Conservation (phyloP, 92 coral and sea anemone species). For the Chrysogorgia sp. region DNA sequence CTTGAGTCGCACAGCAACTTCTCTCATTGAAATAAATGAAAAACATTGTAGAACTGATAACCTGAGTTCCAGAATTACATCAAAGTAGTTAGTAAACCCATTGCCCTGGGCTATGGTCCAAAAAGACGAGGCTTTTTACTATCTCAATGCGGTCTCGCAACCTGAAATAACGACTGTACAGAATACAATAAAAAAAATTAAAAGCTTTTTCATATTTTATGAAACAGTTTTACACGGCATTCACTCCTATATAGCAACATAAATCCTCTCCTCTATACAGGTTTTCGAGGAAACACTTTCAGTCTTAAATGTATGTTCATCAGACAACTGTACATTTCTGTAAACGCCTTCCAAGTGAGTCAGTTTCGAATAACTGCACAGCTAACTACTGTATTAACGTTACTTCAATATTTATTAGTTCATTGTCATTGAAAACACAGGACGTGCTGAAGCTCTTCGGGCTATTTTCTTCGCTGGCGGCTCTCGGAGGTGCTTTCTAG, state of each 20-base stretch:
- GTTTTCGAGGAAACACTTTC: background rate
- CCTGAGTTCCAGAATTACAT: too few species aligned
- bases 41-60: too few species aligned
- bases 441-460: background rate
- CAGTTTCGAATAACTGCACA: too few species aligned
- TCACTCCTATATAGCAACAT: background rate
- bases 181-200: background rate
- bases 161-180: background rate
- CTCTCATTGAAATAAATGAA: too few species aligned
- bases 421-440: background rate
- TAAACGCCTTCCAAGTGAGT: background rate
- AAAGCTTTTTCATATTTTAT: background rate
- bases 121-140: too few species aligned
- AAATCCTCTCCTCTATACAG: too few species aligned
- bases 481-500: background rate
- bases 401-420: background rate
- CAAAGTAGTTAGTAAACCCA: too few species aligned
- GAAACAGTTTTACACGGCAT: slow-evolving; percentile 19
- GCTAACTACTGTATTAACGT: background rate
- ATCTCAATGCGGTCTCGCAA: background rate
- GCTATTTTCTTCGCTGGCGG: background rate
- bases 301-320: background rate
- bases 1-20: too few species aligned
- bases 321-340: background rate
- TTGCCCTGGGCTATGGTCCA: too few species aligned